These are phyloP conservation scores for Cryptops parisi DNA, from an alignment of 2,888 invertebrate genomes.

Conservation along the genomic window DNA sequence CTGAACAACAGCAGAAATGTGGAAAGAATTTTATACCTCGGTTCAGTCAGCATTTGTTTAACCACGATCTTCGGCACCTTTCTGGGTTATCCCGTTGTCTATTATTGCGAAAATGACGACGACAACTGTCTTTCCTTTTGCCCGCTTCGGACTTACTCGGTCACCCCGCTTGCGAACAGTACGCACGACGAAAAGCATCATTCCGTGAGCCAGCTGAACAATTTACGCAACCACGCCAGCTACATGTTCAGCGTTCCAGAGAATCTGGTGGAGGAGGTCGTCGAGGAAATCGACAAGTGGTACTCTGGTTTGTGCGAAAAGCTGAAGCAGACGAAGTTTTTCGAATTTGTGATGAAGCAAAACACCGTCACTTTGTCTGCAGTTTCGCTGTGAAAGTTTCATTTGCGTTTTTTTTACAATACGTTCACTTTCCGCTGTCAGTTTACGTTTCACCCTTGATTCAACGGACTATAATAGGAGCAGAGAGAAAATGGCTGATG, in stretches of 20 bases:
- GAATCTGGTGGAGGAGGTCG: neutral
- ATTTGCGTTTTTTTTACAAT: no score
- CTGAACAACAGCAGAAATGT: neutral
- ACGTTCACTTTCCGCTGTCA: no score
- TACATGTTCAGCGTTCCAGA: neutral
- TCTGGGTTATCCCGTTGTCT: neutral
- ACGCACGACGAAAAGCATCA: neutral
- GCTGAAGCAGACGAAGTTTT: no score
- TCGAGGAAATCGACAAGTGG: neutral
- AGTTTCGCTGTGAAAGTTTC: no score
- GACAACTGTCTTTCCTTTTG: neutral
- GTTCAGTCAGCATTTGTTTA: neutral
- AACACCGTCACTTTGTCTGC: no score
- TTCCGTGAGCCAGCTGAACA: neutral
- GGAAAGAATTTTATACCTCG: neutral
- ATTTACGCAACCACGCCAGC: neutral
- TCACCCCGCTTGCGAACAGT: neutral
- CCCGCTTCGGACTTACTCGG: neutral
- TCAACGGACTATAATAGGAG: no score
- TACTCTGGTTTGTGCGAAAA: neutral
- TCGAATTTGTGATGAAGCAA: no score
- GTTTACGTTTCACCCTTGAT: no score
- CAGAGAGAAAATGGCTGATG: no score
- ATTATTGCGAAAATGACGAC: neutral
- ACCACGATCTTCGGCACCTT: neutral